Evolutionary conservation across 2,888 invertebrate species (phyloP), one percentile per base, ranked within the genome.

Genomic region (Cordilura impudica): DNA sequence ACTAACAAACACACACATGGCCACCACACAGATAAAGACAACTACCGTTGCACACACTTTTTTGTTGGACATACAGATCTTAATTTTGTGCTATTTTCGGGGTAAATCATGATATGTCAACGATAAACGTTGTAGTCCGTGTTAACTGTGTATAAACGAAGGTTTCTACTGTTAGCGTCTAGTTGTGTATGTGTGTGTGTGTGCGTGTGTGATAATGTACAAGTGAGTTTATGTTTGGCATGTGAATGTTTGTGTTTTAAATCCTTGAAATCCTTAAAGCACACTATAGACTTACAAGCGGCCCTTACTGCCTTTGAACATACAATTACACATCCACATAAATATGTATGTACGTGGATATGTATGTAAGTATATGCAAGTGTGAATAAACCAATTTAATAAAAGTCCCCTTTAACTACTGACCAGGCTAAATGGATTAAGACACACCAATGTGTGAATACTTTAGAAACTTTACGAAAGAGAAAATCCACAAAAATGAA

Each of bases 201-300:
- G 53, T 53, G 26, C 8, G 19, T 14, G 12, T n/a, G 8, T 12
- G 19, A 12, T 18, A 19, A 21, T n/a, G 12, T 51, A 51, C 26
- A 51, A n/a, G 23, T 26, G 29, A 23, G 2, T 12, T 26, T 26
- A 5, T 61, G 21, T n/a, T 39, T n/a, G 35, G 4, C 19, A 58
- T 19, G 43, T 31, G 29, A 26, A 67, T 67, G 16, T n/a, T n/a
- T n/a, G 60, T 61, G 65, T 78, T 61, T 56, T 61, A 61, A 75
- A 63, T 71, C 66, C 65, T 54, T 70, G 8, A 71, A 78, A 74
- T 66, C 78, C 71, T 70, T 79, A 53, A 78, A 74, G 51, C 74
- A 61, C 58, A 10, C 74, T 49, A 49, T 66, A 49, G 65, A 56
- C 23, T 61, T 67, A 45, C 66, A 70, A 60, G 61, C 54, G 54